Conservation (phyloP, 2,888 invertebrate species). For the Anthophora plumipes region DNA sequence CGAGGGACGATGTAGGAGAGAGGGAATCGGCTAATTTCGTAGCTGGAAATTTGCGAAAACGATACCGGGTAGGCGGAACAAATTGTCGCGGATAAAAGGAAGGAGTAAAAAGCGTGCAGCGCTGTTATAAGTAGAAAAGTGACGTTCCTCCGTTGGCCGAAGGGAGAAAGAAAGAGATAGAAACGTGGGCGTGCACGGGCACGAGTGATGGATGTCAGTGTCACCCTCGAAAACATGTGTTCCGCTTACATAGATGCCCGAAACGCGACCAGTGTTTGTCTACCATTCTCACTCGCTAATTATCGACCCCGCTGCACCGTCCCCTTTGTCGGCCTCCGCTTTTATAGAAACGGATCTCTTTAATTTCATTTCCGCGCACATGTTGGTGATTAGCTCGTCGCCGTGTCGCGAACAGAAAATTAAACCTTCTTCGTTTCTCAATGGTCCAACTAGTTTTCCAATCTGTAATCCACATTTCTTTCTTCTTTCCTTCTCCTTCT, state of each 20-base stretch:
- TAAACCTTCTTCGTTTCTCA: conserved; percentile 33
- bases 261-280: conserved; percentile 79
- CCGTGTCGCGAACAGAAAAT: conserved; percentile 5
- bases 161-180: conserved; percentile 38
- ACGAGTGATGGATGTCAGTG: conserved; percentile 83
- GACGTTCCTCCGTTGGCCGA: neutral
- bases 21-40: conserved; percentile 50
- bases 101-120: conserved; percentile 13
- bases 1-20: neutral
- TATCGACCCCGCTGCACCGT: conserved; percentile 71
- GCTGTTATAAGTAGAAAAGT: conserved; percentile 59
- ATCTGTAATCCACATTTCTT: neutral
- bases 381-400: conserved; percentile 62
- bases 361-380: conserved; percentile 69
- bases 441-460: conserved; percentile 1
- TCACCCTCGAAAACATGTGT: conserved; percentile 82
- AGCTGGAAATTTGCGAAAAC: conserved; percentile 61
- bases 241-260: conserved; percentile 69
- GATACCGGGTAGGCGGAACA: conserved; percentile 47
- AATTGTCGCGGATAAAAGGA: conserved; percentile 51
- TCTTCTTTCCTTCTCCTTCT: too few species aligned
- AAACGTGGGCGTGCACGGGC: conserved; percentile 66
- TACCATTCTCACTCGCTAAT: conserved; percentile 81
- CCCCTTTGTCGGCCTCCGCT: conserved; percentile 69
- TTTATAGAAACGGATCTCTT: conserved; percentile 69